Percentiles rank a stretch among this genome's conserved stretches.
Conservation (phyloP, 2,113 vertebrate genomes). For the Boleophthalmus pectinirostris region DNA sequence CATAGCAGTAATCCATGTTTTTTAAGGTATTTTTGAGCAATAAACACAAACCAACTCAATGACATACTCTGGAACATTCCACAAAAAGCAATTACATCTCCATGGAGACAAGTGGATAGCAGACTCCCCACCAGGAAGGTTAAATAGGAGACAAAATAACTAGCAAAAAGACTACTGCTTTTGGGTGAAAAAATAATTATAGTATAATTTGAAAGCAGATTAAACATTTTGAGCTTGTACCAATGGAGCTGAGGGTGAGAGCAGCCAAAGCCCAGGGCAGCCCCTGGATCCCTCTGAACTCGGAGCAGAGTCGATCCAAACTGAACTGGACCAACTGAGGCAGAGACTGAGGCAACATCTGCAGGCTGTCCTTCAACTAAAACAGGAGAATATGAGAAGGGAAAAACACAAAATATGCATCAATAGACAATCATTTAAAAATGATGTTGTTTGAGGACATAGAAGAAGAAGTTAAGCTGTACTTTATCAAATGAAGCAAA, state of each 20-base stretch:
- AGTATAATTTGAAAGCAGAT: too few relatives aligned
- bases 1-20: too few relatives aligned
- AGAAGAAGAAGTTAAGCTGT: not conserved
- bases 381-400: not conserved
- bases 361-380: conserved; percentile 77
- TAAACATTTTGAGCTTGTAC: conserved; percentile 52
- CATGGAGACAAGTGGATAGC: too few relatives aligned
- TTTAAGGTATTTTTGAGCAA: too few relatives aligned
- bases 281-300: conserved; percentile 66
- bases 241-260: conserved; percentile 76
- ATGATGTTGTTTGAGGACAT: not conserved
- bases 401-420: not conserved
- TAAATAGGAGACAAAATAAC: too few relatives aligned
- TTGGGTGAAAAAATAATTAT: not conserved
- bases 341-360: conserved; percentile 77
- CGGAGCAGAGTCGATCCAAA: conserved; percentile 78
- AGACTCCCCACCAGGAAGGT: too few relatives aligned
- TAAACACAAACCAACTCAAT: too few relatives aligned
- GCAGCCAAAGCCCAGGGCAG: conserved; percentile 73
- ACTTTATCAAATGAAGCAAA: conserved; percentile 87
- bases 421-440: not conserved
- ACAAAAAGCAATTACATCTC: too few relatives aligned
- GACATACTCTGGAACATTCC: too few relatives aligned
- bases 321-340: conserved; percentile 75
- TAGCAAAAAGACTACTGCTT: not conserved